These are phyloP conservation scores for Bombyx mandarina DNA, from an alignment of 1,140 invertebrate genomes.

Conservation along the genomic window DNA sequence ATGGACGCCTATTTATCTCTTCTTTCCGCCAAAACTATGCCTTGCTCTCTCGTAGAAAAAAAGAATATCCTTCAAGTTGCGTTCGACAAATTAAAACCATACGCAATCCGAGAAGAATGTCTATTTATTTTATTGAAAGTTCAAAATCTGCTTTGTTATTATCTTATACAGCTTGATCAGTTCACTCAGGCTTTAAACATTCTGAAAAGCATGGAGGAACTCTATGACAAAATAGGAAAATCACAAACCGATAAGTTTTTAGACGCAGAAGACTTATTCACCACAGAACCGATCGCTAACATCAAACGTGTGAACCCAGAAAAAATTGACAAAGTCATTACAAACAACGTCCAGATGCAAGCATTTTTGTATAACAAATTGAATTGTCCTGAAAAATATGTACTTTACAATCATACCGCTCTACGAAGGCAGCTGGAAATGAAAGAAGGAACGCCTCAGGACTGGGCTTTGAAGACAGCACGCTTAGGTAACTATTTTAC, in stretches of 20 bases:
- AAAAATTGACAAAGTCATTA: slow-evolving; percentile 65
- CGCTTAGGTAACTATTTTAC: slow-evolving; percentile 74
- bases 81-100: slow-evolving; percentile 46
- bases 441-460: slow-evolving; percentile 72
- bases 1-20: slow-evolving; percentile 54
- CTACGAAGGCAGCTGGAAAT: slow-evolving; percentile 74
- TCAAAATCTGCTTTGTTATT: slow-evolving; percentile 60
- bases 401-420: slow-evolving; percentile 75
- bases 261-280: slow-evolving; percentile 55
- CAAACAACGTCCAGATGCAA: slow-evolving; percentile 68
- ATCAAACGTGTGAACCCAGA: slow-evolving; percentile 46
- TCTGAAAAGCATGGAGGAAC: slow-evolving; percentile 48
- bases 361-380: slow-evolving; percentile 65
- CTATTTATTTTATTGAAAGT: slow-evolving; percentile 53
- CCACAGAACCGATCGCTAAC: slow-evolving; percentile 25
- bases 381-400: slow-evolving; percentile 63
- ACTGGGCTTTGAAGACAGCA: slow-evolving; percentile 76
- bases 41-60: slow-evolving; percentile 40
- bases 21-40: slow-evolving; percentile 44
- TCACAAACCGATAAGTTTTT: slow-evolving; percentile 34
- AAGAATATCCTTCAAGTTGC: slow-evolving; percentile 35
- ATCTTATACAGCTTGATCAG: slow-evolving; percentile 50
- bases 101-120: slow-evolving; percentile 38
- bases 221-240: slow-evolving; percentile 49
- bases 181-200: slow-evolving; percentile 34